phyloP scores from a whole-genome alignment of 2,797 vertebrate genomes.

The Manis javanica region DNA sequence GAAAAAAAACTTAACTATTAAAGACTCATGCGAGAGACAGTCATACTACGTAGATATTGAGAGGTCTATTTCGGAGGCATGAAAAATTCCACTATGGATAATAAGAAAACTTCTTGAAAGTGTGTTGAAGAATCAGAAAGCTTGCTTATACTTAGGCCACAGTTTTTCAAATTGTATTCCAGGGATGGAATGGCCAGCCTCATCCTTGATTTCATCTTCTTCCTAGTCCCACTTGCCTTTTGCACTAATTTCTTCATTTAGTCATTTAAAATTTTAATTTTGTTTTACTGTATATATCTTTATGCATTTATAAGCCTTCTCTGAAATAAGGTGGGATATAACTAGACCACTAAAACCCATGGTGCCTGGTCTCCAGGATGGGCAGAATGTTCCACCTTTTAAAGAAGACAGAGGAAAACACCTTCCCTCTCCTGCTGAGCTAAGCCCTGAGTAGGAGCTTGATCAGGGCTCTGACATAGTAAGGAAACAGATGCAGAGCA shows the following conservation, averaged over 20 bases:
- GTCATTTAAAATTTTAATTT: neutral
- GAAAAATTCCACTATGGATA: neutral
- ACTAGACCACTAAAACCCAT: neutral
- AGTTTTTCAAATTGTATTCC: conserved; percentile 8
- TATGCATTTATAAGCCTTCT: neutral
- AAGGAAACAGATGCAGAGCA: neutral
- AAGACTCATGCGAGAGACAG: neutral
- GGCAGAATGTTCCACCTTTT: neutral
- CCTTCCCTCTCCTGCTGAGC: neutral
- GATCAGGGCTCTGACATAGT: neutral
- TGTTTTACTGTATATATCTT: neutral
- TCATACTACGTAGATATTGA: neutral
- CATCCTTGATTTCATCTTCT: conserved; percentile 11
- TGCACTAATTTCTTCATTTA: conserved; percentile 26
- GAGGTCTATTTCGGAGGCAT: conserved; percentile 15
- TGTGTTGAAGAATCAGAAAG: conserved; percentile 16
- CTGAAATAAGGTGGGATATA: neutral
- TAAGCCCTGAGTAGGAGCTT: neutral
- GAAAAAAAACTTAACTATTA: conserved; percentile 46
- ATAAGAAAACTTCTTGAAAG: neutral
- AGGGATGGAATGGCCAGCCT: neutral
- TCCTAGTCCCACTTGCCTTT: neutral
- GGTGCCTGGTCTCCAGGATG: neutral
- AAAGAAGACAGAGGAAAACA: neutral
- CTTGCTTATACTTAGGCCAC: neutral